These are phyloP conservation scores for Todiramphus chloris DNA, from an alignment of 2,113 vertebrate genomes.

Conservation along the genomic window DNA sequence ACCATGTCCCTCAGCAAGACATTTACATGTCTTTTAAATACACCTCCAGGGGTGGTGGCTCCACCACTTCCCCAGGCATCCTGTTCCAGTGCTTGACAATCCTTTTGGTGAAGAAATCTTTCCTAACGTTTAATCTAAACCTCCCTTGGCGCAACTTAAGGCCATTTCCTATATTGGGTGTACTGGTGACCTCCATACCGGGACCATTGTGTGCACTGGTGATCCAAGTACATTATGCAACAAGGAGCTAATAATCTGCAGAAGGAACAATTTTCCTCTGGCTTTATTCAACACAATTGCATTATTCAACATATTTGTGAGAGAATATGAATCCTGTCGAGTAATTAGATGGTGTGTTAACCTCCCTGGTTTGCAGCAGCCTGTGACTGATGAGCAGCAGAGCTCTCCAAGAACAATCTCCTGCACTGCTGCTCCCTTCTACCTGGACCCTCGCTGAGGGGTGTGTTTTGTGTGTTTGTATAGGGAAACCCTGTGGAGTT, in stretches of 20 bases:
- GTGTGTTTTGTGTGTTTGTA: not conserved
- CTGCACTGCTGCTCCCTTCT: not conserved
- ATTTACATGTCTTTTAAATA: not conserved
- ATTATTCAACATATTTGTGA: slow-evolving; percentile 26
- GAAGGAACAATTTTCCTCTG: not conserved
- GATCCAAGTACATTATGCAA: not conserved
- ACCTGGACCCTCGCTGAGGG: not conserved
- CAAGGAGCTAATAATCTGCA: slow-evolving; percentile 1
- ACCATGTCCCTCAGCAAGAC: not conserved
- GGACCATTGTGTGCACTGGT: not conserved
- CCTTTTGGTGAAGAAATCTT: not conserved
- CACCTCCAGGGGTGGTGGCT: not conserved
- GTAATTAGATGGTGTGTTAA: not conserved
- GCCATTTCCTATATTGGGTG: not conserved
- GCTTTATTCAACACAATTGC: not conserved
- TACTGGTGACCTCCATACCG: not conserved
- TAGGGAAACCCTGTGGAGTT: not conserved
- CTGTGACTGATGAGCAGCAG: not conserved
- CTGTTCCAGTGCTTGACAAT: not conserved
- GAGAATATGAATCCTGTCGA: slow-evolving; percentile 7
- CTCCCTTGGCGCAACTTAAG: not conserved
- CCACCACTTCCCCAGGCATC: not conserved
- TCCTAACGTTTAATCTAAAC: not conserved
- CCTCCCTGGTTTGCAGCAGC: not conserved
- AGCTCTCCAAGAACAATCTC: not conserved